A percentile compares a stretch with the other conserved stretches of the same genome.
These are phyloP conservation scores for Myrmecophaga tridactyla DNA, from an alignment of 2,113 vertebrate genomes.

Conservation along the genomic window DNA sequence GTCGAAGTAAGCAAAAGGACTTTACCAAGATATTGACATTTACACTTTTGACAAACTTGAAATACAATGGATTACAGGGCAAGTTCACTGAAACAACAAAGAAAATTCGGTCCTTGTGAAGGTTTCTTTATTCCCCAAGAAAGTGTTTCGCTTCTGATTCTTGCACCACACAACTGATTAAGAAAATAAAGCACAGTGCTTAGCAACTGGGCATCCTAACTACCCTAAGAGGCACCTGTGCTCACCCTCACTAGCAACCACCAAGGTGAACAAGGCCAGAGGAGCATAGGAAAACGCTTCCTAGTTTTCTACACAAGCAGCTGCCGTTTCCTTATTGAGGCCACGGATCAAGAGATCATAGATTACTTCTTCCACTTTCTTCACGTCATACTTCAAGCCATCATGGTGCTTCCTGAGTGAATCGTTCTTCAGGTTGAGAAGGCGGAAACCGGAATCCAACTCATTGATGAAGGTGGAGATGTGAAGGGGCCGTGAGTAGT, in stretches of 20 bases:
- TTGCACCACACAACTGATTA: conserved; percentile 76
- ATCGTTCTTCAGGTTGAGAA: conserved; percentile 98
- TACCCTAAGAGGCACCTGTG: conserved; percentile 71
- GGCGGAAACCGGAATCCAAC: conserved; percentile 97
- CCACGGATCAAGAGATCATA: conserved; percentile 97
- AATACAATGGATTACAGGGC: conserved; percentile 55
- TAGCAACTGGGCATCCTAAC: conserved; percentile 77
- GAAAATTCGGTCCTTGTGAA: conserved; percentile 63
- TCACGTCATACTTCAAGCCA: conserved; percentile 98
- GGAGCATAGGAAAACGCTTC: conserved; percentile 5
- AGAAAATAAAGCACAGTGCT: conserved; percentile 80
- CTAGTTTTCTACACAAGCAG: conserved; percentile 85
- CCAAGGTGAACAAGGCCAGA: conserved; percentile 66
- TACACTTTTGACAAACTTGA: conserved; percentile 58
- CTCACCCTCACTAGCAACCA: conserved; percentile 74
- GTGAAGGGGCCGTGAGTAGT: conserved; percentile 94
- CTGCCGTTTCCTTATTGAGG: conserved; percentile 89
- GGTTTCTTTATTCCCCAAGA: not conserved
- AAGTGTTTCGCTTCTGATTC: conserved; percentile 68
- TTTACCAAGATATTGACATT: conserved; percentile 59
- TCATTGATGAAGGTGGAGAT: conserved; percentile 98
- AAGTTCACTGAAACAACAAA: conserved; percentile 68
- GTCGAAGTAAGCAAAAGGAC: conserved; percentile 55
- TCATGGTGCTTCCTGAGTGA: conserved; percentile 97
- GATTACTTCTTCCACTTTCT: conserved; percentile 99